Base-by-base conservation (phyloP, 2,888 invertebrate genomes). In the Cremastinae sp. region DNA sequence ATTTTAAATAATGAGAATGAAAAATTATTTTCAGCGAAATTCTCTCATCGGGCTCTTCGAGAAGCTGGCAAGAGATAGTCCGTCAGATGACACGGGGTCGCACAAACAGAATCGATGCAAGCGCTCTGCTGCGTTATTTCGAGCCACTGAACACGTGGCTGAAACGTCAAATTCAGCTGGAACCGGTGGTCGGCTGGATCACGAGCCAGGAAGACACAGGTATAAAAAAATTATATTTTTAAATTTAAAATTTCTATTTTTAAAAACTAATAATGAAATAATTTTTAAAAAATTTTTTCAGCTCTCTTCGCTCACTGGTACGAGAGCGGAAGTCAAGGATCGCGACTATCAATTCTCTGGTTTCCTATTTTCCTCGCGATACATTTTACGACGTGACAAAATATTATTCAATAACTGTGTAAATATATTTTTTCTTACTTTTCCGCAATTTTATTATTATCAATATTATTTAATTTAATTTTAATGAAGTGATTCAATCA, bases 81-180 rank as follows among this genome's bases (percentile, higher is more conserved):
- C 91, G 93, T 65, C 92, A 91, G 75, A 90, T 96, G 88, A 96
- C 95, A 0, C 91, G 93, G 70, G 95, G 95, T 0, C 92, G 92
- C 81, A 93, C 93, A 0, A 94, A 94, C 82, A 91, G 93, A 80
- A 92, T 97, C 85, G 95, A 95, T 43, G 94, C 96, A 0, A 93
- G 93, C 79, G 92, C 97, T 0, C 91, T 97, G 81, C 90, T 96
- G 36, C 93, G 94, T 87, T 97, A 96, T 87, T 97, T 97, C 89
- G 91, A 94, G 78, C 97, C 97, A 0, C 89, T 97, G 12, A 91
- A 93, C 75, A 90, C 93, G 0, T 97, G 96, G 96, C 91, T 97
- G 0, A 92, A 94, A 65, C 92, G 94, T 1, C 94, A 95, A 85
- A 96, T 96, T 83, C 91, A 93, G 36, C 93, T 94, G 79, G 94